A percentile compares a stretch with the other conserved stretches of the same genome.
Evolutionary conservation across 2,797 vertebrate species (phyloP).

Genomic region (Staurois parvus): DNA sequence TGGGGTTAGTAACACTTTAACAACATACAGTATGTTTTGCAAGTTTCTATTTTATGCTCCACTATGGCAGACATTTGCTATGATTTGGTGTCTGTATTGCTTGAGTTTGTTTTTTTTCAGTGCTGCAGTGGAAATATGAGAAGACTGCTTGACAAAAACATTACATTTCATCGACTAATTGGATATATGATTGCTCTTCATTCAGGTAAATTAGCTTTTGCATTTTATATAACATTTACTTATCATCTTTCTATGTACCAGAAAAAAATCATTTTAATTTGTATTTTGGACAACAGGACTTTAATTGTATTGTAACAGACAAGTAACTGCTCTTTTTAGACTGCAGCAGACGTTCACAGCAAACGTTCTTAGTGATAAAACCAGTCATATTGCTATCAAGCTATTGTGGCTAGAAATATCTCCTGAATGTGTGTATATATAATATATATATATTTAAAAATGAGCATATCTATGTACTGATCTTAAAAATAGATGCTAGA

Average conservation of each 20-base stretch:
- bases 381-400: neutral
- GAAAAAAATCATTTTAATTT: neutral
- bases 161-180: conserved; percentile 79
- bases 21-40: no score
- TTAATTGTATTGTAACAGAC: no score
- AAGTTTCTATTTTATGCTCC: neutral
- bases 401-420: neutral
- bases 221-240: neutral
- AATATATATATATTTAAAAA: no score
- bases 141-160: conserved; percentile 79
- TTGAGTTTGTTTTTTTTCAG: conserved; percentile 68
- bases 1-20: no score
- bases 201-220: conserved; percentile 72
- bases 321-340: no score
- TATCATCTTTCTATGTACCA: neutral
- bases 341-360: neutral
- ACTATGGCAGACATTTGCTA: neutral
- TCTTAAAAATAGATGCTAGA: no score
- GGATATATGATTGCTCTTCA: conserved; percentile 78
- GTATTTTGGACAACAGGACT: neutral
- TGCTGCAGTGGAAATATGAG: conserved; percentile 73
- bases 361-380: neutral
- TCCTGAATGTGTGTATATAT: neutral
- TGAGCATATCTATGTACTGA: no score
- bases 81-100: neutral